Base-by-base conservation (phyloP, 2,888 invertebrate species). In the Drepanosiphum platanoidis region DNA sequence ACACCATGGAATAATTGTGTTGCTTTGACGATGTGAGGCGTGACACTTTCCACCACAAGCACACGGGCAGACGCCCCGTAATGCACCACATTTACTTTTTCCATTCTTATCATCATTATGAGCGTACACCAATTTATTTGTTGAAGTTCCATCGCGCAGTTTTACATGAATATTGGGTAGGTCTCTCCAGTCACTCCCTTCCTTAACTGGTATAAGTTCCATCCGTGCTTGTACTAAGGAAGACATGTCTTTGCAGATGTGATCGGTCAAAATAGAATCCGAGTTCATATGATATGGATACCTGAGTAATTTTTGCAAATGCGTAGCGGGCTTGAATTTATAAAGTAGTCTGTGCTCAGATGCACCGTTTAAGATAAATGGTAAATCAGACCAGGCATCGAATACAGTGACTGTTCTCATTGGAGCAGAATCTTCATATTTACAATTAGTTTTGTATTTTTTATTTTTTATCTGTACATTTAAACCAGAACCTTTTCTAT, bases 1-100 rank as follows among this genome's bases (percentile, higher is more conserved):
- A 89, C 96, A 96, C 96, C 96, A 96, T 0, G 96, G 96, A 84
- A 96, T 94, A 87, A 96, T 90, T 8, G 96, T 96, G 90, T 95
- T 94, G 89, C 93, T 93, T 90, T 96, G 96, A 86, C 93, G 92
- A 90, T 94, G 95, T 87, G 91, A 90, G 1, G 93, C 92, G 88
- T 94, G 92, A 90, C 96, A 96, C 0, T 91, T 79, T 86, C 90
- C 91, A 34, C 93, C 93, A 11, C 91, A 91, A 0, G 93, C 93
- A 90, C 96, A 96, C 1, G 92, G 91, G 89, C 96, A 96, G 77
- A 96, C 96, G 13, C 96, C 96, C 78, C 94, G 92, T 86, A 92
- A 90, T 4, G 89, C 89, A 4, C 92, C 92, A 11, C 88, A 90
- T 0, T 90, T 88, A 68, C 91, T 90, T 87, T 89, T 90, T 0